These are phyloP conservation scores for Parus major DNA, from an alignment of 2,113 vertebrate genomes.

Conservation along the genomic window DNA sequence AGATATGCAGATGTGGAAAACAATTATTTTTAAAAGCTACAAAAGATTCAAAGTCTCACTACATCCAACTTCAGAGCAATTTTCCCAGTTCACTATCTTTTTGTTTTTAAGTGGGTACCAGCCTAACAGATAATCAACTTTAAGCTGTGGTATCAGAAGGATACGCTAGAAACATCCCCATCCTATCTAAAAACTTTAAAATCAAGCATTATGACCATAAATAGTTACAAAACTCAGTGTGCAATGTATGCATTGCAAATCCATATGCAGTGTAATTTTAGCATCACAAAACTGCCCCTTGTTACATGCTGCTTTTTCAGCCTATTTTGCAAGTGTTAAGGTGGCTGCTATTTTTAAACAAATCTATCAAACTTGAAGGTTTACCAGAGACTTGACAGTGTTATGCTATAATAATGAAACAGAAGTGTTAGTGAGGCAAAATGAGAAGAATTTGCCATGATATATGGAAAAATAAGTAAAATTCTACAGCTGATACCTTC, in stretches of 20 bases:
- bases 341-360: constrained; percentile 59
- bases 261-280: constrained; percentile 51
- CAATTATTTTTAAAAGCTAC: not conserved
- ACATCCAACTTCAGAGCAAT: not conserved
- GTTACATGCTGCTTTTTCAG: constrained; percentile 40
- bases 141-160: not conserved
- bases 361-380: constrained; percentile 49
- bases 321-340: constrained; percentile 42
- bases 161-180: not conserved
- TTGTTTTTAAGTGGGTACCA: not conserved
- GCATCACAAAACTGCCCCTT: constrained; percentile 44
- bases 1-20: not conserved
- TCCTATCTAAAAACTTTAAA: not conserved
- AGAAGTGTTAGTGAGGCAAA: not conserved
- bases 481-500: not conserved
- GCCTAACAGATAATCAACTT: not conserved
- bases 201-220: not conserved
- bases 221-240: constrained; percentile 4
- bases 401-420: constrained; percentile 30
- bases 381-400: constrained; percentile 45
- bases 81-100: not conserved
- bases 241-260: constrained; percentile 6
- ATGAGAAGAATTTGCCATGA: not conserved
- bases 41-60: not conserved
- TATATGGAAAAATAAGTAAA: not conserved